Evolutionary conservation across 2,113 vertebrate genomes (phyloP).

Genomic region (Dryoscopus gambensis): DNA sequence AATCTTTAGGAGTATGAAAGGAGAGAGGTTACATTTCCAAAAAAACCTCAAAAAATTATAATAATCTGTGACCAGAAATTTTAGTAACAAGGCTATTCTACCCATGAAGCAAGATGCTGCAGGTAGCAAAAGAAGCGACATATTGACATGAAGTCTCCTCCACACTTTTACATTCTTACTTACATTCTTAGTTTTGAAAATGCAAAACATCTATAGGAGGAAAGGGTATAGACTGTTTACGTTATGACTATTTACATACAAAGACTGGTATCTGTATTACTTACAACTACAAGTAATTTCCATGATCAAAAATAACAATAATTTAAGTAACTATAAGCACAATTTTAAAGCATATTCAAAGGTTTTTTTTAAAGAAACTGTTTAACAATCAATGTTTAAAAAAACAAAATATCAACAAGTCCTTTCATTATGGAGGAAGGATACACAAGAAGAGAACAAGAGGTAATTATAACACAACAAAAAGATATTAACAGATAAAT

Average conservation of each 20-base stretch:
- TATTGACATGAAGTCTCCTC: not conserved
- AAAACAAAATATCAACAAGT: not conserved
- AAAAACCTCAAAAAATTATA: not conserved
- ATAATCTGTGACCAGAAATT: not conserved
- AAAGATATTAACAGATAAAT: slow-evolving; percentile 18
- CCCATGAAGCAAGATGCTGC: not conserved
- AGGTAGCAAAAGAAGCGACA: not conserved
- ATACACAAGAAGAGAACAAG: not conserved
- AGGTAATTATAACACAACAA: not conserved
- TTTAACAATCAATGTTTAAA: not conserved
- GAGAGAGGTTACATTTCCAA: not conserved
- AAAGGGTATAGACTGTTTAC: not conserved
- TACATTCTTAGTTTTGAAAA: not conserved
- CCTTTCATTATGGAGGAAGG: not conserved
- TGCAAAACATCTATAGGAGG: not conserved
- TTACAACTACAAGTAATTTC: not conserved
- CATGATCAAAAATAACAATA: not conserved
- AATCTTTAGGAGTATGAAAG: not conserved
- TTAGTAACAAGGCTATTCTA: not conserved
- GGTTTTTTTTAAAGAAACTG: not conserved
- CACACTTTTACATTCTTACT: not conserved
- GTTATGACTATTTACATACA: not conserved
- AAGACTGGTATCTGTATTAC: not conserved
- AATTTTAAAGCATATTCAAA: not conserved
- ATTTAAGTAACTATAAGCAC: not conserved